Conservation (phyloP, 2,113 vertebrate species). For the Epinephelus fuscoguttatus region DNA sequence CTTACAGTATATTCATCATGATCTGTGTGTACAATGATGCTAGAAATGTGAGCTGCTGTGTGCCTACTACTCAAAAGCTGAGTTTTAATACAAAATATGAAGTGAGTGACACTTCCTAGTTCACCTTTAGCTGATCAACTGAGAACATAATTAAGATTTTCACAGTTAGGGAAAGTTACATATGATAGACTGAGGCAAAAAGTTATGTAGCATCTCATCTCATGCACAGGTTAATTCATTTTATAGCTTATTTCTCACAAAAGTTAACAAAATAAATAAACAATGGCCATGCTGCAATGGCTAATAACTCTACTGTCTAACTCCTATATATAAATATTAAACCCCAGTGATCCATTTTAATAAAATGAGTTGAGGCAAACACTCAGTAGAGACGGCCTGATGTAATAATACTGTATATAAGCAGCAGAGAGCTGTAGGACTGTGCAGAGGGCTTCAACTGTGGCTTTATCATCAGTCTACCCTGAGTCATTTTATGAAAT, state of each 20-base stretch:
- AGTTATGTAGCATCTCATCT: constrained; percentile 27
- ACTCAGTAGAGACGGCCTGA: neutral
- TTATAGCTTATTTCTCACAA: neutral
- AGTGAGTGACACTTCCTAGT: constrained; percentile 25
- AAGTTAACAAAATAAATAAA: neutral
- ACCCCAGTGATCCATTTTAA: constrained; percentile 30
- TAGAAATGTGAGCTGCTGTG: neutral
- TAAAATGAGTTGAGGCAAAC: constrained; percentile 25
- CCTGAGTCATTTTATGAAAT: constrained; percentile 63
- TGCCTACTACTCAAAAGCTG: neutral
- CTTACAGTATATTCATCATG: neutral
- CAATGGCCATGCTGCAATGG: neutral
- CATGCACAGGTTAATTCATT: neutral
- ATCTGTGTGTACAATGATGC: neutral
- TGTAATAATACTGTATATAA: constrained; percentile 2
- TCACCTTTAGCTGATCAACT: constrained; percentile 37
- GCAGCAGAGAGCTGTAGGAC: constrained; percentile 19
- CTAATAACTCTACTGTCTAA: neutral
- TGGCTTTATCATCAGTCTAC: constrained; percentile 18
- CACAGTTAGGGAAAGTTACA: constrained; percentile 31
- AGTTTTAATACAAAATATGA: neutral
- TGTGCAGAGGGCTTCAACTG: constrained; percentile 29
- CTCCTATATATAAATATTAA: constrained; percentile 30
- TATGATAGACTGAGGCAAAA: constrained; percentile 34
- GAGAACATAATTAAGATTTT: constrained; percentile 51